phyloP scores from a whole-genome alignment of 92 coral and sea anemone genomes.

The Porites rus region DNA sequence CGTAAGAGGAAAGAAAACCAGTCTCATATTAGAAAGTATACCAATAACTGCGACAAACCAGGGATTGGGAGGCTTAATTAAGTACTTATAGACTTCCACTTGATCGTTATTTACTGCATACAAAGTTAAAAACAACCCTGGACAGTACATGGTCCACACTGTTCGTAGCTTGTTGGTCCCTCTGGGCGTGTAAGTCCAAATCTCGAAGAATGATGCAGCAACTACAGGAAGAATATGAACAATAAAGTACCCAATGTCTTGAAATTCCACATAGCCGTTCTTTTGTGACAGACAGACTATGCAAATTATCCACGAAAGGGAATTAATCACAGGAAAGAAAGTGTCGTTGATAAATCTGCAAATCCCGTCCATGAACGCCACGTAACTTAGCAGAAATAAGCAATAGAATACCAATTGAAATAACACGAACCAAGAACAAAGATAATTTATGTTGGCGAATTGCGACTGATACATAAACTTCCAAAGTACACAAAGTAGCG shows the following conservation, averaged over 20 bases:
- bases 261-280: constrained; percentile 18
- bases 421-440: constrained; percentile 44
- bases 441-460: constrained; percentile 25
- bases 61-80: constrained; percentile 23
- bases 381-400: constrained; percentile 20
- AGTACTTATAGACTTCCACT: constrained; percentile 24
- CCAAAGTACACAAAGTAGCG: constrained; percentile 39
- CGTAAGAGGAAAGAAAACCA: constrained; percentile 29
- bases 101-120: constrained; percentile 37
- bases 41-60: constrained; percentile 10
- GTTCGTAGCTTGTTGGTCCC: background rate
- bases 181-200: constrained; percentile 2
- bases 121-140: constrained; percentile 27
- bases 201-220: constrained; percentile 34
- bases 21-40: constrained; percentile 29
- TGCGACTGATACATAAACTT: constrained; percentile 18
- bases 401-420: constrained; percentile 23
- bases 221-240: constrained; percentile 35
- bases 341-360: background rate
- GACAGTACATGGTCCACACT: constrained; percentile 33
- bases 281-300: constrained; percentile 16
- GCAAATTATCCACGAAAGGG: constrained; percentile 28
- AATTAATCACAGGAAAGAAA: constrained; percentile 27
- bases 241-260: constrained; percentile 15
- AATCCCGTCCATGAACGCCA: constrained; percentile 17